Evolutionary conservation across 2,797 vertebrate genomes (phyloP).

Genomic region (Aphelocoma californica): DNA sequence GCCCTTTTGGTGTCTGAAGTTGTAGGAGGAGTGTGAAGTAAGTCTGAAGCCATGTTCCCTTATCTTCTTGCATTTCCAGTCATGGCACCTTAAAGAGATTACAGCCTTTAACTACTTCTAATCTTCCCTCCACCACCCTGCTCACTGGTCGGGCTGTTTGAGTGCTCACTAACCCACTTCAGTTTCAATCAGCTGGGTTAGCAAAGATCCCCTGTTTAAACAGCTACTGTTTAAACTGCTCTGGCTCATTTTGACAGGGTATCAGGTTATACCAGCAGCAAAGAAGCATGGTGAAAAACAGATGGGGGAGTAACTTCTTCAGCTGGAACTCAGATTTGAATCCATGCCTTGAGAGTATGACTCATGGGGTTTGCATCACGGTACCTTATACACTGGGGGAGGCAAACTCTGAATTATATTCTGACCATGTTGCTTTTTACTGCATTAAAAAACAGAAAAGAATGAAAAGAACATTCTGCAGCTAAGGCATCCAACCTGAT

Average conservation of each 20-base stretch:
- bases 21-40: not conserved
- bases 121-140: not conserved
- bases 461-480: conserved; percentile 22
- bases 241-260: not conserved
- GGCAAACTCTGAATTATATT: not conserved
- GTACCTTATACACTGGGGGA: not conserved
- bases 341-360: conserved; percentile 10
- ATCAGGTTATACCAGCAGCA: not conserved
- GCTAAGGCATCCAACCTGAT: conserved; percentile 24
- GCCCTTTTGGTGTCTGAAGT: not conserved
- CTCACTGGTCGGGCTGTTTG: not conserved
- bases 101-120: not conserved
- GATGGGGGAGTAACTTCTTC: conserved; percentile 30
- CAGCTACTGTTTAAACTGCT: not conserved
- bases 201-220: not conserved
- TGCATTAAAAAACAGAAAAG: not conserved
- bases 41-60: not conserved
- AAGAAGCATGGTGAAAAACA: conserved; percentile 29
- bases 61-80: not conserved
- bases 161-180: not conserved
- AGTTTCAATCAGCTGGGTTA: not conserved
- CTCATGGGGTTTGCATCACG: not conserved
- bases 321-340: conserved; percentile 1
- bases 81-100: not conserved
- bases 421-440: conserved; percentile 28